Evolutionary conservation across 2,797 vertebrate genomes (phyloP).

Genomic region (Florisuga fusca): DNA sequence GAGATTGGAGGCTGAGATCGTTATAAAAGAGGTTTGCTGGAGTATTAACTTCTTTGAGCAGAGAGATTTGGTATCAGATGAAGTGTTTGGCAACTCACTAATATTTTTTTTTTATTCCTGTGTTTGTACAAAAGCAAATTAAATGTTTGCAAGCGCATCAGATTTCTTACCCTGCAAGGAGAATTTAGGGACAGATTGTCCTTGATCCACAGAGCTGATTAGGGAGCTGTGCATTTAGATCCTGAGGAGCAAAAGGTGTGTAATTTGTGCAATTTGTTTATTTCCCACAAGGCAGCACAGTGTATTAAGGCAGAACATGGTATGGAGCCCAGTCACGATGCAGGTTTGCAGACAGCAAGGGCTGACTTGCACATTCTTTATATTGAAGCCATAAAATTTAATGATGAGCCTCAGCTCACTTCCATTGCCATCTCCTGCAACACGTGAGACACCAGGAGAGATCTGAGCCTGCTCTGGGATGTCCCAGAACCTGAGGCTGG

Average conservation of each 20-base stretch:
- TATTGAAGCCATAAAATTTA: neutral
- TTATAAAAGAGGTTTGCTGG: neutral
- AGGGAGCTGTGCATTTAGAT: neutral
- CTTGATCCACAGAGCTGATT: neutral
- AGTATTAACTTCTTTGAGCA: neutral
- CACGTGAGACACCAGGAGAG: accelerated
- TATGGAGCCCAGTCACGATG: accelerated
- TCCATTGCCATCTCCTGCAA: neutral
- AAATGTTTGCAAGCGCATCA: neutral
- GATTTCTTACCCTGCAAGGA: neutral
- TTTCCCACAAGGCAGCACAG: accelerated
- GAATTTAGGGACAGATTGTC: neutral
- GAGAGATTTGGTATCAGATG: neutral
- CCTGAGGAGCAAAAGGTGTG: neutral
- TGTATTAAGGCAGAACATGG: neutral
- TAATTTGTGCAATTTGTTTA: accelerated
- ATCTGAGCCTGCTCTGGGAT: neutral
- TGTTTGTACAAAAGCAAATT: neutral
- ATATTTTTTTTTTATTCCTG: neutral
- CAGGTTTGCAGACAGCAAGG: neutral
- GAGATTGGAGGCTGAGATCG: neutral
- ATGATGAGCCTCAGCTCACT: neutral
- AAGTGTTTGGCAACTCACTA: neutral
- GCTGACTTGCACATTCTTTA: neutral
- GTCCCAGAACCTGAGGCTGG: neutral